Evolutionary conservation across 2,797 vertebrate species (phyloP), one percentile per base, ranked within the genome.

Genomic region (Heliangelus exortis): DNA sequence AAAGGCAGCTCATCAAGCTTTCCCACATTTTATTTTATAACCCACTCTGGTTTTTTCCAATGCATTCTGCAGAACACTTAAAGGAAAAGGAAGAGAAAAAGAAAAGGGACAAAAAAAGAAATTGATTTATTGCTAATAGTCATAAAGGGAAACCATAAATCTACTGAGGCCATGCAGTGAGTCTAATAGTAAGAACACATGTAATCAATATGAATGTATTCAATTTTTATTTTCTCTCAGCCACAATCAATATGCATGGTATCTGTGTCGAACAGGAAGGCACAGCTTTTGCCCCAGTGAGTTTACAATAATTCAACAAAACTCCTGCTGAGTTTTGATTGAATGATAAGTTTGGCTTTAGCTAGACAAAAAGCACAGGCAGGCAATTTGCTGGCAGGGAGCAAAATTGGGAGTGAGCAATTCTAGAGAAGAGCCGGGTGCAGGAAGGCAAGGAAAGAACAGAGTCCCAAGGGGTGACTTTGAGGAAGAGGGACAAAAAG

Each of bases 131-230:
- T 87, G 50, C 59, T 94, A 90, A 92, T 80, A 92, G 86, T 87
- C 82, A 87, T 93, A 91, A 93, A 94, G 76, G 51, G 63, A 93
- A 95, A 79, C 51, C 36, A 89, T 91, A 94, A 91, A 89, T 94
- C 88, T 87, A 51, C 67, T 23, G 31, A 34, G 84, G 47, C 50
- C 73, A 36, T 61, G 78, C 78, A 90, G 80, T 58, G 71, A 84
- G 73, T 57, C 54, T 92, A 66, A 69, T 28, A 89, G 84, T 67
- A 86, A 94, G 92, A 94, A 91, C 92, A 95, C 74, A 94, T 83
- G 88, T 80, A 93, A 95, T 96, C 92, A 94, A 84, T 96, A 89
- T 90, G 88, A 94, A 96, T 88, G 74, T 93, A 93, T 95, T 93
- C 53, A 89, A 89, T 92, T 95, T 90, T 95, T 95, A 85, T 95